phyloP scores from a whole-genome alignment of 2,888 invertebrate genomes.

The Morinoia aosen region DNA sequence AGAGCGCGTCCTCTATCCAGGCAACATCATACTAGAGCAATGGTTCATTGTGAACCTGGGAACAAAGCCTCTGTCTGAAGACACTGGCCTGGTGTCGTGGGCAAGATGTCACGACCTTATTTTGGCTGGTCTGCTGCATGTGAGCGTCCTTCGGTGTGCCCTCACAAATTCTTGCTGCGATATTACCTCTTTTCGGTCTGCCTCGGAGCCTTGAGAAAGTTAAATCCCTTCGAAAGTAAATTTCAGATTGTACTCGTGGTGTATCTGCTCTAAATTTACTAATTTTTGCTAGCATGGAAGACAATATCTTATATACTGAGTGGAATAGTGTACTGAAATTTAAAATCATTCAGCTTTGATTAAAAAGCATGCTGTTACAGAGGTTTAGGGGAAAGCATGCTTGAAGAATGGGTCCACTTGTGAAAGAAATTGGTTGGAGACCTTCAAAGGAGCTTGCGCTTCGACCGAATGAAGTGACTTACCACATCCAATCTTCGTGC shows the following conservation, averaged over 20 bases:
- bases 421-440: background rate
- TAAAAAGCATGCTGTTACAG: background rate
- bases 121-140: background rate
- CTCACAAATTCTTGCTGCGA: background rate
- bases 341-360: background rate
- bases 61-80: constrained; percentile 1
- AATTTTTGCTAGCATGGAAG: no score
- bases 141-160: background rate
- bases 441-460: background rate
- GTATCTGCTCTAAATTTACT: background rate
- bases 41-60: background rate
- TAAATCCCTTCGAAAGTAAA: background rate
- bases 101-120: background rate
- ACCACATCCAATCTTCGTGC: no score
- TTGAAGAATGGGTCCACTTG: background rate
- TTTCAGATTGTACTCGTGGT: background rate
- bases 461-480: background rate
- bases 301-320: no score
- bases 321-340: background rate
- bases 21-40: background rate
- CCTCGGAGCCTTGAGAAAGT: background rate
- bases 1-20: background rate
- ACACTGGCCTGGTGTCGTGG: background rate
- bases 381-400: background rate
- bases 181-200: background rate